Base-by-base conservation (phyloP, 2,113 vertebrate species). In the Craseonycteris thonglongyai region DNA sequence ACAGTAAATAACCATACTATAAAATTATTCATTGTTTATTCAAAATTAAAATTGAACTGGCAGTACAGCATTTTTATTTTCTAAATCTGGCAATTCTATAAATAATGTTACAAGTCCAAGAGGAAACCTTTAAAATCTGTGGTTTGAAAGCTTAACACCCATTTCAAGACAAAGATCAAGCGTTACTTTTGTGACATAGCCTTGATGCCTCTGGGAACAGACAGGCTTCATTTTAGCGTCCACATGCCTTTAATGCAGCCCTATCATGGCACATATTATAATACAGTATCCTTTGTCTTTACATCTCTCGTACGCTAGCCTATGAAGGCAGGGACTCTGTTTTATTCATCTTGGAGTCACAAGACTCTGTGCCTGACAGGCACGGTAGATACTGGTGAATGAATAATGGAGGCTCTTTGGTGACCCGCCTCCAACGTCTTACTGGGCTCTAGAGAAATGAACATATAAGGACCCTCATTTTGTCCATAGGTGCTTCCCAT, bases 11-110 rank as follows among this genome's bases (percentile, higher is more conserved):
- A 4, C 35, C 51, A 65, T 10, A 38, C 5, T 61, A n/a, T 66
- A 94, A 78, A 80, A n/a, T n/a, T n/a, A n/a, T n/a, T n/a, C n/a
- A n/a, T n/a, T n/a, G n/a, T n/a, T n/a, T n/a, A n/a, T n/a, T 65
- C 91, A 72, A 58, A 88, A 33, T 86, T 35, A 66, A 94, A 95
- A 83, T 88, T 42, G 16, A 87, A 75, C 49, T 40, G 14, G 33
- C 38, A 84, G 9, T 40, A 10, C 1, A 0, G 19, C 1, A 38
- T 45, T n/a, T n/a, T n/a, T n/a, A n/a, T n/a, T n/a, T n/a, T n/a
- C n/a, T n/a, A n/a, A n/a, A n/a, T n/a, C n/a, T 74, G 13, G 13
- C 14, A 58, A 54, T 54, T 7, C 18, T 45, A 22, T 71, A 59
- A 35, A 40, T 63, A 45, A 47, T 42, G 19, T 76, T 49, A 33